A percentile compares a stretch with the other conserved stretches of the same genome.
These are phyloP conservation scores for Cordilura impudica DNA, from an alignment of 2,888 invertebrate genomes.

Conservation along the genomic window DNA sequence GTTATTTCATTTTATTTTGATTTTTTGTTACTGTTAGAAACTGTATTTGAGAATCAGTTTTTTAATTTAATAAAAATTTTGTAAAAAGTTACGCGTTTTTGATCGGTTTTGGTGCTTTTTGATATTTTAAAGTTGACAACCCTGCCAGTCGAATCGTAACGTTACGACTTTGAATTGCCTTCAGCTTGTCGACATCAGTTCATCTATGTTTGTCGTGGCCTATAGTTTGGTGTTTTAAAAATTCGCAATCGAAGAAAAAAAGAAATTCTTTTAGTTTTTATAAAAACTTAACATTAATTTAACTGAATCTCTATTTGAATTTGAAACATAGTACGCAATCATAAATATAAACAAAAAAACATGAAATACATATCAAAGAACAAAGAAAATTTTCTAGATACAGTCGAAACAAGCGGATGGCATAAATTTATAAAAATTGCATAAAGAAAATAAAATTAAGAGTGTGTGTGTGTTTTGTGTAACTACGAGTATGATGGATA, in stretches of 20 bases:
- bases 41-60: no score
- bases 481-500: constrained; percentile 45
- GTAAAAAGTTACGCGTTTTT: no score
- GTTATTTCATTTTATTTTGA: no score
- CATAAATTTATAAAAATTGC: constrained; percentile 54
- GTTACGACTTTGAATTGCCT: constrained; percentile 47
- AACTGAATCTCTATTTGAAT: no score
- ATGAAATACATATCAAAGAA: not conserved
- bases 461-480: not conserved
- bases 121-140: no score
- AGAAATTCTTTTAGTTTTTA: constrained; percentile 1
- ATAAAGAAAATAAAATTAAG: constrained; percentile 27
- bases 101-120: no score
- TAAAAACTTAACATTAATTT: no score
- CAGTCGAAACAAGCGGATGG: no score
- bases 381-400: constrained; percentile 37
- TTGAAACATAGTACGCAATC: constrained; percentile 5
- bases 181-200: constrained; percentile 70
- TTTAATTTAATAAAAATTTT: no score
- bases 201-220: constrained; percentile 75
- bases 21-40: no score
- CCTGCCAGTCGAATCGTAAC: constrained; percentile 59
- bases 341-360: not conserved
- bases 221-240: constrained; percentile 71
- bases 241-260: constrained; percentile 53